Evolutionary conservation across 2,888 invertebrate species (phyloP), one percentile per base, ranked within the genome.

Genomic region (Gerosis bhagava): DNA sequence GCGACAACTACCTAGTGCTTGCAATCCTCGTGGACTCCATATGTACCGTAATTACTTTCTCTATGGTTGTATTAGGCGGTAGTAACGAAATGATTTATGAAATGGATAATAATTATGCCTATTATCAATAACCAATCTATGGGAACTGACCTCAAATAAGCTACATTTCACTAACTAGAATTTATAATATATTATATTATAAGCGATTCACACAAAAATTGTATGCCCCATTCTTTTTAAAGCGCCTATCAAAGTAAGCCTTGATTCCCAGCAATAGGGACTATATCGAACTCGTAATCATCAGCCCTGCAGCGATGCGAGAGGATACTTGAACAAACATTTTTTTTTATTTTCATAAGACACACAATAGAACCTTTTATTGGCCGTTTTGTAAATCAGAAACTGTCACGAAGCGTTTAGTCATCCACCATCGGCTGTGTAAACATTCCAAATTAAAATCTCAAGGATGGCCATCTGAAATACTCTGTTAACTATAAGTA

Each of bases 311-410:
- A 31, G 12, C 25, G 31, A 45, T 12, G 13, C 12, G 3, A 17
- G 31, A 37, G 56, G 62, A 63, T 66, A 73, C 67, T 75, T 67
- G 61, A 65, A 61, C 58, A 73, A 68, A 65, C 64, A 65, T 65
- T 73, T 70, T 65, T 73, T 70, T 67, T 67, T 75, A 68, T 75
- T 78, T 76, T 73, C 65, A 70, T 72, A 75, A 67, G 65, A 63
- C 59, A 62, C 62, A 70, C 80, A 83, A 83, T 77, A 68, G 77
- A 60, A 57, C 63, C 67, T 70, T 78, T 80, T 82, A 83, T 83
- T 84, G 76, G 83, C 82, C 75, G 73, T 77, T 82, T 82, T 79
- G 82, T 79, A 69, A 71, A 77, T 74, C 72, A 68, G 73, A 75
- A 75, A 79, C 74, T 77, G 79, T 79, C 79, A 78, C 75, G 68